These are phyloP conservation scores for Rhadinocentrus ornatus DNA, from an alignment of 2,797 vertebrate species.

Conservation along the genomic window DNA sequence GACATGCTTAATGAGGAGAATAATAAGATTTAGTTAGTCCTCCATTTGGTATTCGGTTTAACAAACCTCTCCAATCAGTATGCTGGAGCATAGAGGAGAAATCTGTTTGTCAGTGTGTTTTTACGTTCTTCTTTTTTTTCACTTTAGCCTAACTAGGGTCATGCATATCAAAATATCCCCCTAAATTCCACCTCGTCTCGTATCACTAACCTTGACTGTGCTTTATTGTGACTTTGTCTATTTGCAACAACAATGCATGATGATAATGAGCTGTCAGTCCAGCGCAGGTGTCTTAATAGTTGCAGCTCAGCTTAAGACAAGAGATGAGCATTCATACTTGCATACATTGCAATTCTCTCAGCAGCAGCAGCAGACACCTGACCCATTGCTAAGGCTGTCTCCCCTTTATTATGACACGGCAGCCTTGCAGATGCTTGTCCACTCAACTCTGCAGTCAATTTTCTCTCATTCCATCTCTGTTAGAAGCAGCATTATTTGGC, in stretches of 20 bases:
- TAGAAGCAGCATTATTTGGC: slow-evolving; percentile 15
- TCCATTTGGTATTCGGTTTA: slow-evolving; percentile 57
- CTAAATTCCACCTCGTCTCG: slow-evolving; percentile 41
- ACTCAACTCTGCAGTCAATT: slow-evolving; percentile 36
- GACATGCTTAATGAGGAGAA: slow-evolving; percentile 43
- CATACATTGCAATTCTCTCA: slow-evolving; percentile 5
- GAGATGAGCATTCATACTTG: slow-evolving; percentile 25
- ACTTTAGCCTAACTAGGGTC: slow-evolving; percentile 29
- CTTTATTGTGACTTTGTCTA: slow-evolving; percentile 30
- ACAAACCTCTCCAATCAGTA: slow-evolving; percentile 51
- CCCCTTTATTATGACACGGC: slow-evolving; percentile 39
- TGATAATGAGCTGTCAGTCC: slow-evolving; percentile 51
- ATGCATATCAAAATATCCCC: slow-evolving; percentile 35
- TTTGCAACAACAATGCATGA: slow-evolving; percentile 39
- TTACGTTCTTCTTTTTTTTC: slow-evolving; percentile 24
- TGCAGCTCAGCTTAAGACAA: slow-evolving; percentile 28
- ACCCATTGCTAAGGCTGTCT: slow-evolving; percentile 19
- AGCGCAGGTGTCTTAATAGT: slow-evolving; percentile 38
- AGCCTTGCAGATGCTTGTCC: slow-evolving; percentile 36
- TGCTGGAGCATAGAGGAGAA: slow-evolving; percentile 38
- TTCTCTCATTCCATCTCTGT: slow-evolving; percentile 44
- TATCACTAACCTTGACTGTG: slow-evolving; percentile 41
- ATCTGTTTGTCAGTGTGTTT: slow-evolving; percentile 34
- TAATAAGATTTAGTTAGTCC: slow-evolving; percentile 32
- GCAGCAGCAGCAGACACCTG: slow-evolving; percentile 30